These are phyloP conservation scores for Xylocopa sonorina DNA, from an alignment of 1,140 invertebrate species.

Conservation along the genomic window DNA sequence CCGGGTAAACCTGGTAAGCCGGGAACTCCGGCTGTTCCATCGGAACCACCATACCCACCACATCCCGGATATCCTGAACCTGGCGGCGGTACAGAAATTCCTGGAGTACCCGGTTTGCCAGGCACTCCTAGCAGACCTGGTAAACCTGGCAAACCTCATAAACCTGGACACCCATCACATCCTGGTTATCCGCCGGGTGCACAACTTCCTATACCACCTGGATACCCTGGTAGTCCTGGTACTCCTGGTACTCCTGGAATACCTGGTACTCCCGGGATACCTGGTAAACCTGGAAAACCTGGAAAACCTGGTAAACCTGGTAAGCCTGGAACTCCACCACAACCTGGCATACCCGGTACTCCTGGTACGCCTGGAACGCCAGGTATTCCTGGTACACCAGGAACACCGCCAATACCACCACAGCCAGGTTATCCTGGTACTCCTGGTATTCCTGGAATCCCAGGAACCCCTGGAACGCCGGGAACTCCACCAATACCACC, in stretches of 20 bases:
- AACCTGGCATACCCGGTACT: not conserved
- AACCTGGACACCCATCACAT: conserved; percentile 43
- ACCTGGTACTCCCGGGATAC: too few relatives aligned
- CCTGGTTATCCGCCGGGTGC: not conserved
- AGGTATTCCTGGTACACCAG: conserved; percentile 55
- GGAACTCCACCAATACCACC: conserved; percentile 5
- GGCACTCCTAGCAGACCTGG: not conserved
- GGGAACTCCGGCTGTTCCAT: too few relatives aligned
- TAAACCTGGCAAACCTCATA: conserved; percentile 5
- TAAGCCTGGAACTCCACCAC: not conserved
- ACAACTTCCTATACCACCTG: not conserved
- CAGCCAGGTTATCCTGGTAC: not conserved
- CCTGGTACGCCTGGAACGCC: conserved; percentile 10
- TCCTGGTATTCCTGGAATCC: too few relatives aligned
- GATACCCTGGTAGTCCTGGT: not conserved
- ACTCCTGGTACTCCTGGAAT: not conserved
- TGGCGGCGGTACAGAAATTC: not conserved
- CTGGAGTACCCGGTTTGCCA: not conserved
- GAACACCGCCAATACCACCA: too few relatives aligned
- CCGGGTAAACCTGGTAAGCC: not conserved
- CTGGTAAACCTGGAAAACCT: too few relatives aligned
- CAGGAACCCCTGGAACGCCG: not conserved
- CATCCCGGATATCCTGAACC: not conserved
- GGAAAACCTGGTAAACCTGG: not conserved
- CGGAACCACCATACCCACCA: not conserved